Percentiles rank a stretch among this genome's conserved stretches.
phyloP scores from a whole-genome alignment of 2,888 invertebrate species.

The Alcis repandata region DNA sequence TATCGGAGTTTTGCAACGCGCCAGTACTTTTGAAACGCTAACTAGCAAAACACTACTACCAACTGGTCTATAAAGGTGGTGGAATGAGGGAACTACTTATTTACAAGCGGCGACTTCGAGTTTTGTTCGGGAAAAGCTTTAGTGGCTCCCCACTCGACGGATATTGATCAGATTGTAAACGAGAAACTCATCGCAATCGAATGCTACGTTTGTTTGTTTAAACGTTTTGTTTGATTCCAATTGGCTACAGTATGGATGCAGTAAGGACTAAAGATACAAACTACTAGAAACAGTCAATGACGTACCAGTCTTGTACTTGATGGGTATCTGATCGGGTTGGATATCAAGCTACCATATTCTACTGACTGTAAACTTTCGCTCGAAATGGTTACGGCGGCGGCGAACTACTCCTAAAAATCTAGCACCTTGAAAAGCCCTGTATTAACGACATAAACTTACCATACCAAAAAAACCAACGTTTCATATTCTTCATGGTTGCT shows the following conservation, averaged over 20 bases:
- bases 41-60: conserved; percentile 12
- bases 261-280: conserved; percentile 7
- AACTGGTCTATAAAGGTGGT: neutral
- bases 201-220: conserved; percentile 39
- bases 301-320: neutral
- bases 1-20: conserved; percentile 18
- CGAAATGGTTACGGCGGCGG: too few species aligned
- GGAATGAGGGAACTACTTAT: neutral
- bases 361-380: too few species aligned
- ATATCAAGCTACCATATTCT: neutral
- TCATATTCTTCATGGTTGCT: too few species aligned
- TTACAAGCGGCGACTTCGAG: neutral
- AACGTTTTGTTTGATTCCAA: conserved; percentile 35
- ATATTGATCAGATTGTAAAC: neutral
- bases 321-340: neutral
- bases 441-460: too few species aligned
- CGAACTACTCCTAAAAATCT: too few species aligned
- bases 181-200: conserved; percentile 32
- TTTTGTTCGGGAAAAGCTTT: neutral
- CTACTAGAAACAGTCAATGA: neutral
- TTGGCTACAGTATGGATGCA: conserved; percentile 15
- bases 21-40: conserved; percentile 11
- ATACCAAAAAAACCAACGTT: too few species aligned
- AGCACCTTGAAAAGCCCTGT: too few species aligned
- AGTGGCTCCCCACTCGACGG: neutral